These are phyloP conservation scores for Ginglymostoma cirratum DNA, from an alignment of 2,113 vertebrate genomes.

Conservation along the genomic window DNA sequence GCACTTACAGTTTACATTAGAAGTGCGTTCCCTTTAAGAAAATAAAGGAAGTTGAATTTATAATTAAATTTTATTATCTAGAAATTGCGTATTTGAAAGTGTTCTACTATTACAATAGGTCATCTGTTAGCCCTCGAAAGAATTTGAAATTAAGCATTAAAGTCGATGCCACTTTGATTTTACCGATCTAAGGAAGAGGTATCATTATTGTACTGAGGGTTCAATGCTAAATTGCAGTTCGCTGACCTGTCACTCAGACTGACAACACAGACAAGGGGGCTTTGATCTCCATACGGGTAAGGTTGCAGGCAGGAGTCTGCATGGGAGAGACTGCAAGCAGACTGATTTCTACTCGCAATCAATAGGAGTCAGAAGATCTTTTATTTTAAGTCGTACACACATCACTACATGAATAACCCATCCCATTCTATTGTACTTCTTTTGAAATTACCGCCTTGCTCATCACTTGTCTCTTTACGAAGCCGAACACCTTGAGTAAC, in stretches of 20 bases:
- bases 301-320: conserved; percentile 46
- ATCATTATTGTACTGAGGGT: conserved; percentile 52
- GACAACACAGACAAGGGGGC: conserved; percentile 51
- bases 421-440: background rate
- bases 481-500: background rate
- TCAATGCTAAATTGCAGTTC: conserved; percentile 48
- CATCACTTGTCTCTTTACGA: background rate
- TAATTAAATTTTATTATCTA: conserved; percentile 27
- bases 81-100: conserved; percentile 19
- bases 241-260: conserved; percentile 55
- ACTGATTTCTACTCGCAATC: conserved; percentile 25
- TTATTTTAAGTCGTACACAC: conserved; percentile 21
- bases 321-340: conserved; percentile 41
- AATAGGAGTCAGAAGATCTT: conserved; percentile 19
- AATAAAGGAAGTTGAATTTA: conserved; percentile 10
- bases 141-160: conserved; percentile 56
- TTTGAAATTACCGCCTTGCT: conserved; percentile 15
- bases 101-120: conserved; percentile 46
- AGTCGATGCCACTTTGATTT: conserved; percentile 57
- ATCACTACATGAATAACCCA: conserved; percentile 27
- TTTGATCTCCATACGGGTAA: conserved; percentile 56
- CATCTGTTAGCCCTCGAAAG: conserved; percentile 37
- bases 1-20: background rate
- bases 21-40: conserved; percentile 3
- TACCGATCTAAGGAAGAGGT: conserved; percentile 50